A percentile compares a stretch with the other conserved stretches of the same genome.
phyloP scores from a whole-genome alignment of 2,797 vertebrate genomes.

The Gastrophryne carolinensis region DNA sequence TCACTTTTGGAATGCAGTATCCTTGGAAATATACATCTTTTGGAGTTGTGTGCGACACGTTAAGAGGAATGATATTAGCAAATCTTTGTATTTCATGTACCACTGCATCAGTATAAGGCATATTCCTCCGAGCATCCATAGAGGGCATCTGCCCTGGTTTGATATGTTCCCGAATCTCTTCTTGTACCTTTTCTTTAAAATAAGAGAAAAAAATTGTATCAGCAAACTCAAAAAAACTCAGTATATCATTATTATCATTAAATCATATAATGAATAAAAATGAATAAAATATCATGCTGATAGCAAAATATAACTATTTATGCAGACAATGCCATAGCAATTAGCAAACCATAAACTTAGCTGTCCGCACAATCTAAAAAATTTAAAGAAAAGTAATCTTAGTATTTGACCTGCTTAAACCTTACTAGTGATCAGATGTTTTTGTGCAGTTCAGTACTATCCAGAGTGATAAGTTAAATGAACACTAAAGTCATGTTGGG shows the following conservation, averaged over 20 bases:
- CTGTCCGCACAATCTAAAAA: too few species aligned
- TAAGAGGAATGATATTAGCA: conserved; percentile 63
- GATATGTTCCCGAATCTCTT: conserved; percentile 62
- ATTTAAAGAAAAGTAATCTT: too few species aligned
- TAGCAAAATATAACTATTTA: too few species aligned
- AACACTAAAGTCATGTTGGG: too few species aligned
- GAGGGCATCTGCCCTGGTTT: conserved; percentile 60
- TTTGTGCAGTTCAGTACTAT: too few species aligned
- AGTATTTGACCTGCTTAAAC: too few species aligned
- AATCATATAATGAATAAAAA: too few species aligned
- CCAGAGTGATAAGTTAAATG: too few species aligned
- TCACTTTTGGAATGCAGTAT: conserved; percentile 64
- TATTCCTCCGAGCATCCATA: conserved; percentile 61
- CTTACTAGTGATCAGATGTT: too few species aligned
- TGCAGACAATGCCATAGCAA: too few species aligned
- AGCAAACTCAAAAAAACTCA: background rate
- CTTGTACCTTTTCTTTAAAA: conserved; percentile 60
- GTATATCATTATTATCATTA: background rate
- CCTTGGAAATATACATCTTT: conserved; percentile 31
- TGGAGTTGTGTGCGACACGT: conserved; percentile 57
- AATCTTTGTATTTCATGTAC: conserved; percentile 68
- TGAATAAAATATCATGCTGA: too few species aligned
- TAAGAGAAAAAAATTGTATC: background rate
- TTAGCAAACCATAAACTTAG: too few species aligned
- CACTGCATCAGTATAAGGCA: conserved; percentile 67